Evolutionary conservation across 2,888 invertebrate genomes (phyloP), one percentile per base, ranked within the genome.

Genomic region (Phrixothrix hirtus): DNA sequence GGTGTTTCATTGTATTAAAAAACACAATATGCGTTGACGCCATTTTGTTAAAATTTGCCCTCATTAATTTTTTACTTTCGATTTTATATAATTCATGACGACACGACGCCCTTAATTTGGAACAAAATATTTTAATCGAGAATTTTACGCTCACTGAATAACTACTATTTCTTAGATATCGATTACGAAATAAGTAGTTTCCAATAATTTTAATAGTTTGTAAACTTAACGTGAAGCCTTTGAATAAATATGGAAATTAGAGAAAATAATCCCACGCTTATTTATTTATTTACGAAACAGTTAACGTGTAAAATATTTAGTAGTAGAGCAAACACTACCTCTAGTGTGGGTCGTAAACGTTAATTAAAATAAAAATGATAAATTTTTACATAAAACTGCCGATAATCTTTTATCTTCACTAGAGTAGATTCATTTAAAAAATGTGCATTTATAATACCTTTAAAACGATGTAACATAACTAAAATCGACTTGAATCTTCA

Each of bases 291-390:
- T 21, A 5, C 21, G 21, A 3, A 21, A 21, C 21, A 21, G 21
- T 7, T 7, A 7, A 21, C 7, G 7, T 21, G 4, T 21, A 21
- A 21, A 21, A 21, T 21, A 21, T 21, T 21, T 21, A 37, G 37
- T 37, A 37, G 37, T 14, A 37, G 37, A 37, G 17, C 21, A 37
- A 25, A 37, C 37, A 26, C 25, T 21, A 37, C 26, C 26, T 12
- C 13, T 37, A 12, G 25, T 14, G 11, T 31, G 13, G 37, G 25
- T 6, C 37, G 26, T 26, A 13, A 21, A 37, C n/a, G 25, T 26
- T 37, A 17, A 37, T 6, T 37, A 37, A 14, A 37, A 35, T 17
- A 21, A 21, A 21, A 21, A 21, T 21, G 21, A 21, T 21, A 21
- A 21, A 21, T 21, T 21, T 7, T 21, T 7, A 7, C 21, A 21